Evolutionary conservation across 2,888 invertebrate species (phyloP).

Genomic region (Macroteleia sp.): DNA sequence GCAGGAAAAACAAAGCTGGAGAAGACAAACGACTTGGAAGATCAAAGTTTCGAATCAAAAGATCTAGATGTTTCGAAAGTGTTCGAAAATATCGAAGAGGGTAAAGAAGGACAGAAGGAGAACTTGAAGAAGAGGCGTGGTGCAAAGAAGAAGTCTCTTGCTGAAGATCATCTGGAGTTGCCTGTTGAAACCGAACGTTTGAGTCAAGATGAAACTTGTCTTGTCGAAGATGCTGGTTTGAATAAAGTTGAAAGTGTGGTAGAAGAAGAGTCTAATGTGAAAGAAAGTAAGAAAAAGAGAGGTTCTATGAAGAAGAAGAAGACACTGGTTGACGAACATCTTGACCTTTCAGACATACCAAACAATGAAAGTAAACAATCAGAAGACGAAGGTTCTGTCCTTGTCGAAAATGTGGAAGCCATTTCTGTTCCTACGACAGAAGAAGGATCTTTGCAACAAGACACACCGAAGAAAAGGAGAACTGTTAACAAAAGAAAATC

Average conservation of each 20-base stretch:
- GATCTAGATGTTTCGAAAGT: too few species aligned
- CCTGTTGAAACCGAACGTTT: too few species aligned
- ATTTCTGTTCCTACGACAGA: neutral
- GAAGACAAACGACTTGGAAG: too few species aligned
- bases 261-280: neutral
- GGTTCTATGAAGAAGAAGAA: neutral
- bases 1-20: too few species aligned
- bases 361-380: neutral
- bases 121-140: neutral
- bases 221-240: neutral
- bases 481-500: neutral
- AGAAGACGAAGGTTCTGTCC: neutral
- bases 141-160: neutral
- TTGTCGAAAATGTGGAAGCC: neutral
- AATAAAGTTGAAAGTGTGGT: neutral
- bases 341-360: neutral
- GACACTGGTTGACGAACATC: conserved; percentile 7
- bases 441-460: neutral
- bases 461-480: conserved; percentile 2
- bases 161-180: neutral
- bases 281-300: neutral
- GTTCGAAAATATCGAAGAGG: too few species aligned
- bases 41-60: too few species aligned
- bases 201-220: neutral
- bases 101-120: neutral